phyloP scores from a whole-genome alignment of 2,113 vertebrate genomes.

The chimpanzee (Pan troglodytes) region NHGRI_mPanTro3-v2.1_pri NC_072422.2:14434501-14435000 shows the following conservation, averaged over 20 bases:
- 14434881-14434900: not conserved
- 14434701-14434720: not conserved
- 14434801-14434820: conserved; percentile 38
- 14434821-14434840: conserved; percentile 42
- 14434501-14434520: conserved; percentile 61
- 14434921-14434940: not conserved
- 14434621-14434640: not conserved
- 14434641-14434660: not conserved
- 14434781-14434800: not conserved
- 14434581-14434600: conserved; percentile 60
- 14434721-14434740: conserved; percentile 56
- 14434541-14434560: too few relatives aligned
- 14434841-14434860: conserved; percentile 49
- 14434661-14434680: not conserved
- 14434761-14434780: conserved; percentile 57
- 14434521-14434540: not conserved
- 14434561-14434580: conserved; percentile 24
- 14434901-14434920: not conserved
- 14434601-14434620: conserved; percentile 54
- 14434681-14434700: too few relatives aligned
- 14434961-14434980: not conserved
- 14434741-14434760: conserved; percentile 33
- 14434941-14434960: not conserved
- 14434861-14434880: not conserved
- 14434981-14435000: not conserved